A percentile compares a stretch with the other conserved stretches of the same genome.
phyloP scores from a whole-genome alignment of 2,797 vertebrate species.

The Helarctos malayanus region DNA sequence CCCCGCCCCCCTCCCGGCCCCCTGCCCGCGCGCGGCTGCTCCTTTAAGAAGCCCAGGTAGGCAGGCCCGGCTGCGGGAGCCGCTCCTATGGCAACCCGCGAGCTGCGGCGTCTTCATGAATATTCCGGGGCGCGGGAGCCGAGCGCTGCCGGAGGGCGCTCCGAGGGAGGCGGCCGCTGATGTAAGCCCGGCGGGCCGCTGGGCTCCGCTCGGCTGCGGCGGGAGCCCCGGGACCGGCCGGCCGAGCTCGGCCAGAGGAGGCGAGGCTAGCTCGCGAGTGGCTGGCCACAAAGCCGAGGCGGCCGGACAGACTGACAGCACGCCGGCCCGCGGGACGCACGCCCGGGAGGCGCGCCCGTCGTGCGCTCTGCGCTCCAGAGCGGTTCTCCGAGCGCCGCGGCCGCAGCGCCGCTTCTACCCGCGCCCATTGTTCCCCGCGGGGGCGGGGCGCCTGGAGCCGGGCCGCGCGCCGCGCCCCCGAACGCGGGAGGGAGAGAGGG shows the following conservation, averaged over 20 bases:
- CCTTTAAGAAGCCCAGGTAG: slow-evolving; percentile 93
- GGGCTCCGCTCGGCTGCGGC: slow-evolving; percentile 72
- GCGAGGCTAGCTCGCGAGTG: slow-evolving; percentile 71
- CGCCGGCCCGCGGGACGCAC: slow-evolving; percentile 92
- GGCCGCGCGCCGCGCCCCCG: slow-evolving; percentile 83
- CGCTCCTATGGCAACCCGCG: slow-evolving; percentile 98
- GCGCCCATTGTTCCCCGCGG: slow-evolving; percentile 85
- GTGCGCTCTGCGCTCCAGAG: slow-evolving; percentile 76
- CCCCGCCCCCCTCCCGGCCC: neutral
- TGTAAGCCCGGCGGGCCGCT: slow-evolving; percentile 84
- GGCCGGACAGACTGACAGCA: slow-evolving; percentile 84
- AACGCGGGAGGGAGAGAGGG: slow-evolving; percentile 34
- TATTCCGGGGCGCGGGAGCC: slow-evolving; percentile 94
- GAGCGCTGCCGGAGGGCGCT: slow-evolving; percentile 92
- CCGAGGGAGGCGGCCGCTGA: slow-evolving; percentile 90
- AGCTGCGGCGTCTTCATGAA: slow-evolving; percentile 95
- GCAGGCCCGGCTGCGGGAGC: slow-evolving; percentile 93
- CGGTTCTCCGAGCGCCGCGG: slow-evolving; percentile 81
- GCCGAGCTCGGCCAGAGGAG: slow-evolving; percentile 63
- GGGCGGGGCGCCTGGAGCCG: slow-evolving; percentile 82
- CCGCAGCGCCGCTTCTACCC: slow-evolving; percentile 45
- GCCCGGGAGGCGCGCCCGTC: slow-evolving; percentile 86
- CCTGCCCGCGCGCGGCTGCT: slow-evolving; percentile 81
- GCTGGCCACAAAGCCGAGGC: slow-evolving; percentile 86
- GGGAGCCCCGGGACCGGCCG: slow-evolving; percentile 71